Evolutionary conservation across 2,888 invertebrate genomes (phyloP), one percentile per base, ranked within the genome.

Genomic region (Luffia ferchaultella): DNA sequence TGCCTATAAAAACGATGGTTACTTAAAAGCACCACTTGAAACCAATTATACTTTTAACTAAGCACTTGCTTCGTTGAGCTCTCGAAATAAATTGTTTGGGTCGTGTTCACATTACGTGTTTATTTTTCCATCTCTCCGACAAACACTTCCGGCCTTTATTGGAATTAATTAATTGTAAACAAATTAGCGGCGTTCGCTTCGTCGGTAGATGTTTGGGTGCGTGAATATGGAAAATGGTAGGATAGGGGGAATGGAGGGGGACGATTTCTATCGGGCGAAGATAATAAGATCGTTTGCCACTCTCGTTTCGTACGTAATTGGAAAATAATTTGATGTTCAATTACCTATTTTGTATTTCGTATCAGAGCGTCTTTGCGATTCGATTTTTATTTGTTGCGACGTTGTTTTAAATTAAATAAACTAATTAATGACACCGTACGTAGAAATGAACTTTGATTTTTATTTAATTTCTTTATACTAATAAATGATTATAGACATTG

Each of bases 31-130:
- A 62, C 62, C 72, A 69, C 73, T 76, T 72, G 70, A 72, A 73
- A 72, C 69, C 70, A 71, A 74, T 75, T 75, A 73, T 68, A 72
- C 68, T 68, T 70, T 71, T 65, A 73, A 70, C 68, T 70, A 67
- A 68, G 64, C 62, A 54, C 67, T 63, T 58, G 59, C 51, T 60
- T 58, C 57, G 57, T 54, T 58, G 57, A 55, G 59, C 62, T 55
- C 63, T 64, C 56, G 60, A 68, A 72, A 73, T 64, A 66, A 64
- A 67, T 60, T 60, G 58, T 56, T 52, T 20, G 30, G 56, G 56
- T 45, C 49, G 49, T 50, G 2, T 20, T 53, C 64, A 65, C 62
- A 69, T 65, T 65, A 64, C 61, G 60, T 50, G 58, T 45, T 54
- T 60, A 62, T 62, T 67, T 59, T 62, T 59, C 40, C 43, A 19